Evolutionary conservation across 2,113 vertebrate genomes (phyloP).

Genomic region (Eupsittula cactorum): DNA sequence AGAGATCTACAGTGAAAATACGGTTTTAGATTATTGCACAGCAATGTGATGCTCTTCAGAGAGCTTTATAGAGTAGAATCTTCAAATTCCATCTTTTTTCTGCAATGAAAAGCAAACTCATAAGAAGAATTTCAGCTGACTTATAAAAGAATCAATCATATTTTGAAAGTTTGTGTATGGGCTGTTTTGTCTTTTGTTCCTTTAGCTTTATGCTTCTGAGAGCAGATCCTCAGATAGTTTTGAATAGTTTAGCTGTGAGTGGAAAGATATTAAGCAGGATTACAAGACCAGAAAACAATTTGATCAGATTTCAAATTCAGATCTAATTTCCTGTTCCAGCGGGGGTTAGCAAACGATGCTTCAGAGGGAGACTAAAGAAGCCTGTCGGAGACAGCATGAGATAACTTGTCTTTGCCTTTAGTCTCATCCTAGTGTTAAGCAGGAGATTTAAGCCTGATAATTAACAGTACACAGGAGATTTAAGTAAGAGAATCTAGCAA

Average conservation of each 20-base stretch:
- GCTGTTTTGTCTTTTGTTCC: constrained; percentile 8
- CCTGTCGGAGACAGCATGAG: neutral
- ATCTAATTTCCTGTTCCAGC: neutral
- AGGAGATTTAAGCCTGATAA: neutral
- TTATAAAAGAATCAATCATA: constrained; percentile 52
- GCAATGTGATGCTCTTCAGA: constrained; percentile 37
- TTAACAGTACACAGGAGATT: neutral
- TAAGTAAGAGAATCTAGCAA: neutral
- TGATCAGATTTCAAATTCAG: neutral
- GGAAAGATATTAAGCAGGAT: neutral
- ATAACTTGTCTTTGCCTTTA: neutral
- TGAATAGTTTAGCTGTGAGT: neutral
- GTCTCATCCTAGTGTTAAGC: neutral
- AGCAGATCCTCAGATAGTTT: neutral
- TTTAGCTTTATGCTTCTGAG: constrained; percentile 13
- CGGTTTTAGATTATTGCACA: constrained; percentile 58
- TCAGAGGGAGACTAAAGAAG: neutral
- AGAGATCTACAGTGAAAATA: constrained; percentile 61
- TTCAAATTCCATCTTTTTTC: constrained; percentile 39
- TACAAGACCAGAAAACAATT: neutral
- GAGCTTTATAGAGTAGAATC: constrained; percentile 56
- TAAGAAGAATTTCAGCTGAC: constrained; percentile 41
- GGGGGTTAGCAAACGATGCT: neutral
- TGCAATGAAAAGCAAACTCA: constrained; percentile 54
- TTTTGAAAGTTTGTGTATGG: constrained; percentile 43